Base-by-base conservation (phyloP, 1,140 invertebrate species). In the Drosophila obscura region DNA sequence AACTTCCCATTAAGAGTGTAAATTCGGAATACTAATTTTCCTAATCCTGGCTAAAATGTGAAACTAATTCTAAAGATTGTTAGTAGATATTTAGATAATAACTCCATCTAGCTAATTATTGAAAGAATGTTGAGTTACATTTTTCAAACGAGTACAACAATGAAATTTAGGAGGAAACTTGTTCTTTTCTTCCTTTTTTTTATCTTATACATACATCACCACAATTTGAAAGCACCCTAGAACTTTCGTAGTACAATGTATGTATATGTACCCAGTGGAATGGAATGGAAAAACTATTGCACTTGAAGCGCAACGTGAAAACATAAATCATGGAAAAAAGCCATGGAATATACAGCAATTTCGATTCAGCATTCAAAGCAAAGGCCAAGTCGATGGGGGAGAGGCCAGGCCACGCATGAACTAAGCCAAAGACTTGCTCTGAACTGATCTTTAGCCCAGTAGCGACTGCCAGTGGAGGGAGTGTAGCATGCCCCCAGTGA, bases 251-350 rank as follows among this genome's bases (percentile, higher is more conserved):
- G 11, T 13, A 39, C 31, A 1, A 19, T 19, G 19, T 19, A 19
- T 19, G 19, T 19, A 19, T 19, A 19, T 19, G 35, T 13, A 39
- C 35, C 35, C 13, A n/a, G 28, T 41, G 31, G 48, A 48, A 49
- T 31, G 49, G 19, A 72, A 52, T 73, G 35, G 35, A 45, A 50
- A 48, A 74, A 65, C 53, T 63, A 39, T 57, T 82, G 79, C 75
- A 82, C 80, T 84, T 83, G 59, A 81, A 77, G 48, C 80, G 48
- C 63, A 77, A 80, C 71, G 53, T 59, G 43, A 41, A 79, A 62
- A 60, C 81, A 84, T 84, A 85, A 85, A 83, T 84, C 80, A 83
- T 84, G 69, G 76, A 60, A 66, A 74, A 72, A 78, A 74, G 68
- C 52, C 43, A 59, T 74, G 19, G 19, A 19, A 19, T 65, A 46